Conservation (phyloP, 2,113 vertebrate species). For the Platycercus adscitus region DNA sequence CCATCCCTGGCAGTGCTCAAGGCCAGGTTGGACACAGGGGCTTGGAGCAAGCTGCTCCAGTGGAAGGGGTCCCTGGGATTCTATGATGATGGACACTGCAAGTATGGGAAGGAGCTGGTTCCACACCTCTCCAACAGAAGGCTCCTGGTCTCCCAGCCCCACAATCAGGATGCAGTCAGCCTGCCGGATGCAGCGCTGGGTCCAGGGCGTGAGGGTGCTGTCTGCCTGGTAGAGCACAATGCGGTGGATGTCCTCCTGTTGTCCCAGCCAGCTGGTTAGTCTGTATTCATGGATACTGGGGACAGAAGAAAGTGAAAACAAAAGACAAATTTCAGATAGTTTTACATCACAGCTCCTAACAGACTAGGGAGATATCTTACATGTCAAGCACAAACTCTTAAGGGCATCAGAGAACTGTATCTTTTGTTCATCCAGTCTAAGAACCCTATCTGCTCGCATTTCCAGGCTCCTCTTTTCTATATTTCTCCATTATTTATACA, state of each 20-base stretch:
- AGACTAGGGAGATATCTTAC: neutral
- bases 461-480: neutral
- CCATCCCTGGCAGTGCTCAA: no score
- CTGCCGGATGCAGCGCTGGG: slow-evolving; percentile 93
- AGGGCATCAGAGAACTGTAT: neutral
- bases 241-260: slow-evolving; percentile 95
- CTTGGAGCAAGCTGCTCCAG: no score
- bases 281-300: slow-evolving; percentile 90
- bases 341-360: neutral
- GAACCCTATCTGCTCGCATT: neutral
- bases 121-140: slow-evolving; percentile 89
- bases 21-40: no score
- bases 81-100: neutral
- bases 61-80: no score
- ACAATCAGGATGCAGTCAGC: slow-evolving; percentile 94
- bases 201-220: slow-evolving; percentile 89
- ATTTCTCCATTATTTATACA: neutral
- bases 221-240: slow-evolving; percentile 95
- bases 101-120: neutral
- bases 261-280: slow-evolving; percentile 93
- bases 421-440: neutral
- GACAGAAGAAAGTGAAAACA: neutral
- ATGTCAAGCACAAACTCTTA: neutral
- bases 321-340: rapidly evolving
- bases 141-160: slow-evolving; percentile 93